phyloP scores from a whole-genome alignment of 2,888 invertebrate genomes.

The Hydropsyche betteni region DNA sequence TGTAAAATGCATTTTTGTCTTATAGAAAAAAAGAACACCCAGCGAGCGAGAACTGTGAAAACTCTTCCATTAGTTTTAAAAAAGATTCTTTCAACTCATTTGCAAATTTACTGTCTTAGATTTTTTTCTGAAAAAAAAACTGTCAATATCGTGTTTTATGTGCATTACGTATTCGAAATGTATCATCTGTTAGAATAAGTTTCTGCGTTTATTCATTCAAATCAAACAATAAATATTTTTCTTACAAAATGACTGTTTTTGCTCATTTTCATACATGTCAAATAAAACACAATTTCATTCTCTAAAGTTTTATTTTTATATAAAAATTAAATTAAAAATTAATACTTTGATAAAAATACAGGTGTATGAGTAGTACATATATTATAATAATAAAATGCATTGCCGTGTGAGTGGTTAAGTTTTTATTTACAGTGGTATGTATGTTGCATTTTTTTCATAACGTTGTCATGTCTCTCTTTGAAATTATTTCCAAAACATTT shows the following conservation, averaged over 20 bases:
- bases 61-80: too few relatives aligned
- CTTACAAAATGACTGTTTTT: background rate
- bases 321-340: too few relatives aligned
- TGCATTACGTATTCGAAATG: background rate
- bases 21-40: too few relatives aligned
- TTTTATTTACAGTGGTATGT: constrained; percentile 1
- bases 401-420: background rate
- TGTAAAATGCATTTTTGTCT: too few relatives aligned
- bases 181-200: background rate
- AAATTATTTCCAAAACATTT: background rate
- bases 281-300: background rate
- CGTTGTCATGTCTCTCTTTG: background rate
- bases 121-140: background rate
- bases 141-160: background rate
- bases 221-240: background rate
- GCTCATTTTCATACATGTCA: background rate
- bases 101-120: constrained; percentile 4
- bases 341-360: constrained; percentile 2
- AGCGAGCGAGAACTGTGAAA: too few relatives aligned
- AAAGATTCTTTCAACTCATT: constrained; percentile 12
- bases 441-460: background rate
- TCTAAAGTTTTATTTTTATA: background rate
- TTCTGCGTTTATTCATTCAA: background rate
- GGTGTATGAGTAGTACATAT: background rate
- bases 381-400: background rate